Base-by-base conservation (phyloP, 2,888 invertebrate genomes). In the Clepsis dumicolana region DNA sequence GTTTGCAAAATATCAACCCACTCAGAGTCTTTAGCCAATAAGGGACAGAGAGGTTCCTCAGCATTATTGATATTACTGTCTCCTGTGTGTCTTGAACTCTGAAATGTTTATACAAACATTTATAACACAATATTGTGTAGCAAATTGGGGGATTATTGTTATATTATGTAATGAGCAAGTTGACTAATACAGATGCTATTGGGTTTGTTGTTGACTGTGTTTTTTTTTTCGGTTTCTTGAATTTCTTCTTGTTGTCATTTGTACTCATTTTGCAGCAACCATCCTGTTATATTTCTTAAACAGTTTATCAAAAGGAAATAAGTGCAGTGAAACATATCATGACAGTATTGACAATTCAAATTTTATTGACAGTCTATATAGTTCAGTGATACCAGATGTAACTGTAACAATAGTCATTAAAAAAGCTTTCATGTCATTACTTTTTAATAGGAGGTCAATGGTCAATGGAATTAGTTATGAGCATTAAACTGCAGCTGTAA, bases 11-110 rank as follows among this genome's bases (percentile, higher is more conserved):
- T 83, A 74, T 90, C 87, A 75, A 86, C 84, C 94, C 94, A 94
- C 83, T 91, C 90, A 0, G 94, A 94, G 76, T 94, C 94, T 78
- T 91, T 91, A 12, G 93, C 92, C 71, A 90, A 76, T 64, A 94
- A 76, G 2, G 93, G 88, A 60, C 84, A 89, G 35, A 79, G 68
- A 8, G 80, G 80, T 73, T 80, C 79, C 27, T 69, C 50, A 29
- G 70, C 65, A 41, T 74, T 73, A 48, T 72, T 75, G 53, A 75
- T 72, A 65, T 68, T 32, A 52, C 73, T 71, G 64, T 73, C 64
- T 41, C 68, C 76, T 62, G 67, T 74, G 57, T 72, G 71, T 63
- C 71, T 77, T 64, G 80, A 77, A 68, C 75, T 78, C 84, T 85
- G 75, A 5, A 76, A 75, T 53, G 21, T 25, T 35, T 14, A 35